Evolutionary conservation across 2,797 vertebrate species (phyloP).

Genomic region (Cottoperca gobio): DNA sequence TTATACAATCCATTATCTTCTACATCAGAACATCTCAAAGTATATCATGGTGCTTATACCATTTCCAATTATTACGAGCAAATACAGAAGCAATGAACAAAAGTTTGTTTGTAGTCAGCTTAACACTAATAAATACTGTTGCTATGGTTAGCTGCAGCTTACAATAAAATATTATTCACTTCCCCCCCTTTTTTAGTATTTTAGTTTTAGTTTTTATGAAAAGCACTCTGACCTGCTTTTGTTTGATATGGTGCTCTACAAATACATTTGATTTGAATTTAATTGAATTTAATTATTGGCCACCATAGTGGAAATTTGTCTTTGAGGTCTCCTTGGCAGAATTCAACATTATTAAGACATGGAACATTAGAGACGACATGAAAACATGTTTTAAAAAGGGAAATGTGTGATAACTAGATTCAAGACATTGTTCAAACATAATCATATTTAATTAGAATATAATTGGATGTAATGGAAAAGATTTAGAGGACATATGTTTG

Average conservation of each 20-base stretch:
- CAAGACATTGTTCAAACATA: neutral
- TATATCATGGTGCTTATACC: neutral
- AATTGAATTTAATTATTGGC: no score
- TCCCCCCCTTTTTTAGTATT: no score
- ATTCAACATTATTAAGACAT: neutral
- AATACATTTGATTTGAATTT: no score
- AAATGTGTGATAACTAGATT: neutral
- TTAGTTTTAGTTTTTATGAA: no score
- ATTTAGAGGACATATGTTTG: neutral
- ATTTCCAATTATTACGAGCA: neutral
- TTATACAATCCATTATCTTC: neutral
- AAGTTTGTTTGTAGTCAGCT: neutral
- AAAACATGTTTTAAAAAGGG: neutral
- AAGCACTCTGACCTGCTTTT: no score
- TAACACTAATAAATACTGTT: neutral
- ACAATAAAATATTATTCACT: neutral
- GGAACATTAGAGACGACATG: neutral
- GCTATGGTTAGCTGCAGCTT: constrained; percentile 1
- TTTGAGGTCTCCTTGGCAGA: no score
- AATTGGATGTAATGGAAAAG: neutral
- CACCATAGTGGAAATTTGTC: neutral
- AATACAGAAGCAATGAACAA: neutral
- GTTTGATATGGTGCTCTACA: no score
- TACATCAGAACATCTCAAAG: neutral
- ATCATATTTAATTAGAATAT: neutral